Base-by-base conservation (phyloP, 2,888 invertebrate species). In the Cremastinae sp. region DNA sequence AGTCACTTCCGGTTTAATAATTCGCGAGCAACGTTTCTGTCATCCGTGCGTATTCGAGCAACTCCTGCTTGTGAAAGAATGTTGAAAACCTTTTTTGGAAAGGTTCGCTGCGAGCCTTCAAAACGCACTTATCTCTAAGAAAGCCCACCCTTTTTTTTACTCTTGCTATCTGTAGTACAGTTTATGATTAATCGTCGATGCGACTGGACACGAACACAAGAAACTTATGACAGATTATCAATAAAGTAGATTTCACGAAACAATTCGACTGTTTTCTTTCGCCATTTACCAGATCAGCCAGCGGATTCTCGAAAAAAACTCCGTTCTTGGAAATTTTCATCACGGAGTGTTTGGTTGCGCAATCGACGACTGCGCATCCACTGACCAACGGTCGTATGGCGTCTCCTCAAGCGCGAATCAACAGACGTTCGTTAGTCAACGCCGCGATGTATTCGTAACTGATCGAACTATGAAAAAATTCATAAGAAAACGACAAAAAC, bases 41-140 rank as follows among this genome's bases (percentile, higher is more conserved):
- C 87, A 87, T 88, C 87, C 88, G 78, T 82, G 86, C 86, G 82
- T 87, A 87, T 81, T 80, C 64, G 35, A 65, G 47, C 56, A 7
- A 16, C 3, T 56, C n/a, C 16, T 59, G 16, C 39, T 47, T 75
- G 66, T 61, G 61, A 35, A 47, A 49, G 37, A n/a, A 66, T 37
- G 10, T n/a, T 7, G 43, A 28, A 22, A 56, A 35, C 47, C 28
- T 1, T 61, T n/a, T n/a, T n/a, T n/a, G n/a, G 1, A 45, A 58
- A 28, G 45, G 12, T 9, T 61, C n/a, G 35, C 10, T 28, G 20
- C 78, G 75, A 70, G 75, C 3, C 8, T 47, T 18, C 43, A 28
- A 37, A 49, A 69, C 28, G 16, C 39, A 49, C 39, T 39, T 14
- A 43, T 10, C 39, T 20, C 51, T 58, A 59, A 51, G 51, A 14